These are phyloP conservation scores for Vulpes ferrilata DNA, from an alignment of 2,113 vertebrate species.

Conservation along the genomic window DNA sequence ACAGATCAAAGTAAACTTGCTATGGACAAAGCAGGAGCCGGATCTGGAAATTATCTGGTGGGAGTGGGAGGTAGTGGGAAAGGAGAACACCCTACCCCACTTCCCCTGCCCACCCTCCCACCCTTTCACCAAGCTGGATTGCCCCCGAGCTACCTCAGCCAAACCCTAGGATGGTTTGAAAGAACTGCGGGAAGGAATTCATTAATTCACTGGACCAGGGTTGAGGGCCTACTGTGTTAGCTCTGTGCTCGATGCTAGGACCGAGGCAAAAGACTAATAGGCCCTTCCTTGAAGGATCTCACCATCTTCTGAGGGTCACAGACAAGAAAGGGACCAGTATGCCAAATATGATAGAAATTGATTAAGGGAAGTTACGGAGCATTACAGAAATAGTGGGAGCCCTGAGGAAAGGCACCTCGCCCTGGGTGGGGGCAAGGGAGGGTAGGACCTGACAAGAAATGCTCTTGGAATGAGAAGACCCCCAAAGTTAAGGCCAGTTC, in stretches of 20 bases:
- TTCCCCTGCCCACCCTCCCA: accelerated
- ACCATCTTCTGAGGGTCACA: not conserved
- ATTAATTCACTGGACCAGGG: not conserved
- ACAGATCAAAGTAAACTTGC: slow-evolving; percentile 18
- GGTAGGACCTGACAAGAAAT: not conserved
- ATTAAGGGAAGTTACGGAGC: not conserved
- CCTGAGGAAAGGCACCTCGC: not conserved
- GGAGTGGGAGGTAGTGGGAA: not conserved
- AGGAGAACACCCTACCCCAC: not conserved
- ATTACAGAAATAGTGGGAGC: not conserved
- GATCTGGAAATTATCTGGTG: not conserved
- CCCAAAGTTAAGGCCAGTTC: not conserved
- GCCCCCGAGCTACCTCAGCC: not conserved
- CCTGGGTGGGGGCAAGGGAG: not conserved
- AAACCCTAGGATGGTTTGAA: not conserved
- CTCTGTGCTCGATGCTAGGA: not conserved
- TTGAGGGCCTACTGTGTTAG: not conserved
- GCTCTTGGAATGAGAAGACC: not conserved
- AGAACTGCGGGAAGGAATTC: not conserved
- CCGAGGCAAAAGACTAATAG: not conserved
- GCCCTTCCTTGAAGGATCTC: not conserved
- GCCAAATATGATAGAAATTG: not conserved
- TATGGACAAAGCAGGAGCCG: not conserved
- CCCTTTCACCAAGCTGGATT: not conserved
- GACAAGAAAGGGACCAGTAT: not conserved